Base-by-base conservation (phyloP, 2,888 invertebrate genomes). In the Orthosia gracilis region DNA sequence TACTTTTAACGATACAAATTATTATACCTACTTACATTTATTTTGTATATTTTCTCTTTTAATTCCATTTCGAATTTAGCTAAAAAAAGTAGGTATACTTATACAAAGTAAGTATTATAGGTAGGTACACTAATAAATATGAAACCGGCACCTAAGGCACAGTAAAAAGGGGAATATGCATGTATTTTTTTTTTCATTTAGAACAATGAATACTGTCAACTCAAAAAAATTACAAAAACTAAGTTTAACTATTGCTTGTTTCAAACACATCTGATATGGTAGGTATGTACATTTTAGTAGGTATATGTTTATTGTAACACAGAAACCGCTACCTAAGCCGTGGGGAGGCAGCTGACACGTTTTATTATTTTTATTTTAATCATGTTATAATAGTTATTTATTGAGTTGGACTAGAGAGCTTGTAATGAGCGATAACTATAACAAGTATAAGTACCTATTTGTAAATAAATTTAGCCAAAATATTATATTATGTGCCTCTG, bases 31-130 rank as follows among this genome's bases (percentile, higher is more conserved):
- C 26, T 26, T 26, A 26, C 26, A 26, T 26, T 26, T 26, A 26
- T 26, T 26, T 26, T 26, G 26, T 26, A 26, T 26, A 26, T 26
- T 26, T 26, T 26, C 26, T 26, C 26, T 26, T 26, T 26, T 26
- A 26, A 26, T 26, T 26, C 71, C 71, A 71, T 65, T 71, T 71
- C 52, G 65, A 65, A 71, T 65, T 65, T 71, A 65, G 71, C 65
- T 71, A 52, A 65, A 65, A 52, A 52, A 71, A 52, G 71, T 71
- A 65, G 71, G 71, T 71, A 71, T 71, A 71, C 58, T 69, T 69
- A 69, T 63, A 71, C 71, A 52, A 71, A 71, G 72, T 72, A 72
- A 72, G 72, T 72, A 66, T 72, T 72, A 72, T 72, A 66, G 65
- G 70, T 70, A 70, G 70, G 72, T 61, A 69, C 61, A 62, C 61